These are phyloP conservation scores for Aleiodes alternator DNA, from an alignment of 2,888 invertebrate species.

Conservation along the genomic window DNA sequence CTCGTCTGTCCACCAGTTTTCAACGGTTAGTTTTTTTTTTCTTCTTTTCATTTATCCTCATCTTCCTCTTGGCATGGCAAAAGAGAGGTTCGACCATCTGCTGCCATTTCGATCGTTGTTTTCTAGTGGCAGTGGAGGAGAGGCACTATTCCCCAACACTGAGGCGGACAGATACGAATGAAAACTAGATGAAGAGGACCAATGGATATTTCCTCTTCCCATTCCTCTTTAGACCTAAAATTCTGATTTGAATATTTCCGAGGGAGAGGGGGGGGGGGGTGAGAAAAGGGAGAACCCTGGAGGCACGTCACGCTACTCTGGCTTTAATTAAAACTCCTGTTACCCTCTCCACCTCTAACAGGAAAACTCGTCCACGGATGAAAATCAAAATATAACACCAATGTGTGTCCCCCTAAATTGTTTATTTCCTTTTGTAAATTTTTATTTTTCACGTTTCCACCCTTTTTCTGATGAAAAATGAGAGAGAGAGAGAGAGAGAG, in stretches of 20 bases:
- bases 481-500: neutral
- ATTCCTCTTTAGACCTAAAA: slow-evolving; percentile 24
- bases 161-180: slow-evolving; percentile 43
- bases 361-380: slow-evolving; percentile 65
- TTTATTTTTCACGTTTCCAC: neutral
- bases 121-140: neutral
- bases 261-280: slow-evolving; percentile 33
- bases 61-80: slow-evolving; percentile 63
- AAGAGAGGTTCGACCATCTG: slow-evolving; percentile 68
- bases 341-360: slow-evolving; percentile 50
- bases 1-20: slow-evolving; percentile 1
- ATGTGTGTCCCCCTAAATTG: slow-evolving; percentile 18
- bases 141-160: too few species aligned
- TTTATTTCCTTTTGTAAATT: slow-evolving; percentile 1
- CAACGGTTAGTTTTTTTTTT: slow-evolving; percentile 10
- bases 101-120: slow-evolving; percentile 53
- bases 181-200: slow-evolving; percentile 49
- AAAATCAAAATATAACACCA: slow-evolving; percentile 67
- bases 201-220: slow-evolving; percentile 22
- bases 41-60: slow-evolving; percentile 49
- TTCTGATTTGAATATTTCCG: slow-evolving; percentile 67
- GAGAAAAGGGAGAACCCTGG: slow-evolving; percentile 44
- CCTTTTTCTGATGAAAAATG: neutral
- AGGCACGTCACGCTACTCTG: slow-evolving; percentile 37
- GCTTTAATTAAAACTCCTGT: slow-evolving; percentile 72